Conservation (phyloP, 2,888 invertebrate genomes). For the Synanthedon formicaeformis region DNA sequence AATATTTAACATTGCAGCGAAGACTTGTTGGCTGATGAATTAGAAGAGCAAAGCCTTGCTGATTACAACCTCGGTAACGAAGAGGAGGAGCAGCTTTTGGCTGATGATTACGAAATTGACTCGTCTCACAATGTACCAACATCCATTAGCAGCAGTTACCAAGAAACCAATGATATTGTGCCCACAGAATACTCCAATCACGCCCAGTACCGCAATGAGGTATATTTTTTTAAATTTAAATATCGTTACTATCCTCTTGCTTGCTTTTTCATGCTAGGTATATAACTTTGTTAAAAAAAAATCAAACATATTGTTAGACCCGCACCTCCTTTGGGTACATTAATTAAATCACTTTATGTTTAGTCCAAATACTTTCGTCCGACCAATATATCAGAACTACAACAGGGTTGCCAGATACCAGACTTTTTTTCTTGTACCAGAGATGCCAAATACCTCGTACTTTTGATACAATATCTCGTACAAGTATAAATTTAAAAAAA, state of each 20-base stretch:
- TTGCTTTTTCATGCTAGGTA: no score
- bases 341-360: no score
- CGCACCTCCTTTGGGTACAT: no score
- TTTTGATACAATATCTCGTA: no score
- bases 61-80: conserved; percentile 66
- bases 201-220: conserved; percentile 34
- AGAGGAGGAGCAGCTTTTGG: conserved; percentile 60
- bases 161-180: conserved; percentile 28
- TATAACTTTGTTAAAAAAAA: neutral
- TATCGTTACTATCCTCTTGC: no score
- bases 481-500: no score
- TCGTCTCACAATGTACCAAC: conserved; percentile 51
- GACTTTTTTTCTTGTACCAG: no score
- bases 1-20: conserved; percentile 34
- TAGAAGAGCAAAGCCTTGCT: conserved; percentile 60
- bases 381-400: no score
- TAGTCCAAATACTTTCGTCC: no score
- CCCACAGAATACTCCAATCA: conserved; percentile 36
- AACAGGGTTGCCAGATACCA: no score
- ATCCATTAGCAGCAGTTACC: conserved; percentile 27
- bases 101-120: conserved; percentile 53
- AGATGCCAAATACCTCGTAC: no score
- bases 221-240: conserved; percentile 11
- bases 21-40: conserved; percentile 61
- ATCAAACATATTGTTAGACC: no score